Percentiles rank a stretch among this genome's conserved stretches.
Evolutionary conservation across 2,797 vertebrate genomes (phyloP).

Genomic region (Eulemur rubriventer): DNA sequence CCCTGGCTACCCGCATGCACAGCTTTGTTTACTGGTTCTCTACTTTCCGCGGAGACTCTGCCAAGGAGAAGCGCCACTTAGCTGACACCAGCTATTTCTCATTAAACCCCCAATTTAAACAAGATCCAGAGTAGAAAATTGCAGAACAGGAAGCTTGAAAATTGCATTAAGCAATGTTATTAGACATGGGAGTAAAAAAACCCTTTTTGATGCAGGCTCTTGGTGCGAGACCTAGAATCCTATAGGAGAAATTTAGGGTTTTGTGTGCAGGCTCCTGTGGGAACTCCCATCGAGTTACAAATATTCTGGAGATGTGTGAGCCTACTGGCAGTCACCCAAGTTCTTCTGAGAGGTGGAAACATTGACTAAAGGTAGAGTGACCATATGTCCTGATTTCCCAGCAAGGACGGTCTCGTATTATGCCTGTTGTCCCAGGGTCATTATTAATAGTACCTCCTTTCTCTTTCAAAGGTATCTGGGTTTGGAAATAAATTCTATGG

Average conservation of each 20-base stretch:
- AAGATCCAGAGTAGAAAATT: constrained; percentile 62
- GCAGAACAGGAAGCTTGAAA: constrained; percentile 63
- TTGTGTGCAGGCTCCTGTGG: neutral
- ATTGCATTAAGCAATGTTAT: constrained; percentile 42
- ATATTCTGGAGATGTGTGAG: neutral
- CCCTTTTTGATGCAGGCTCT: neutral
- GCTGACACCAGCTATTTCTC: constrained; percentile 75
- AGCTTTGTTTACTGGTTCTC: constrained; percentile 73
- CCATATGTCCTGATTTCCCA: neutral
- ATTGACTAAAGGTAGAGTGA: neutral
- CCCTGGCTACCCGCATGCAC: constrained; percentile 30
- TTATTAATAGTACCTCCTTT: neutral
- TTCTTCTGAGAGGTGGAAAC: neutral
- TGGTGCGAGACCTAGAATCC: neutral
- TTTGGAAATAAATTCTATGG: neutral
- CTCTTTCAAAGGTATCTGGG: neutral
- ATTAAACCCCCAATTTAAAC: constrained; percentile 75
- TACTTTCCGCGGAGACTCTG: constrained; percentile 69
- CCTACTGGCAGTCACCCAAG: neutral
- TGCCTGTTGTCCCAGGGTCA: neutral
- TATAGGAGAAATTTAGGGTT: neutral
- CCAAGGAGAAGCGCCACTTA: constrained; percentile 66
- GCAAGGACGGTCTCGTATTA: neutral
- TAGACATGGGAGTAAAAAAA: constrained; percentile 15
- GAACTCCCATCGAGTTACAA: neutral